Evolutionary conservation across 2,113 vertebrate genomes (phyloP).

Genomic region (Calypte anna): DNA sequence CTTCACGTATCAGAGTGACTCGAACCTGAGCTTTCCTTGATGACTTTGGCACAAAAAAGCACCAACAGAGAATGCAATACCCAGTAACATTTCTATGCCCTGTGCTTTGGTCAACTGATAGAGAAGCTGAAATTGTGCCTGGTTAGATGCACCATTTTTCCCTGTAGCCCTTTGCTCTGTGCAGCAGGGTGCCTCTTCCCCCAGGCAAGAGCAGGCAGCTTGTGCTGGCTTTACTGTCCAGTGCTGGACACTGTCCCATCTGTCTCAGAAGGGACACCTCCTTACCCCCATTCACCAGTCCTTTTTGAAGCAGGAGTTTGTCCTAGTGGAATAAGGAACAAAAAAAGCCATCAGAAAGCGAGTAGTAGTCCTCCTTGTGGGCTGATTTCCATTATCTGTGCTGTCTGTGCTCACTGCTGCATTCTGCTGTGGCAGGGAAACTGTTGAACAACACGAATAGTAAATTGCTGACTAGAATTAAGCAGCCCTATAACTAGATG

Average conservation of each 20-base stretch:
- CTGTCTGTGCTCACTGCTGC: neutral
- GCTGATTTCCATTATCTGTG: neutral
- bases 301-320: neutral
- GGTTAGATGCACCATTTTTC: neutral
- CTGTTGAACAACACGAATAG: neutral
- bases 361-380: neutral
- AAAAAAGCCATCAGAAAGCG: neutral
- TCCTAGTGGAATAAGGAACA: neutral
- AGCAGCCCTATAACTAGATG: neutral
- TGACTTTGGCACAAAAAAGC: neutral
- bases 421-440: neutral
- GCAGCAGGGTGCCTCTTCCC: neutral
- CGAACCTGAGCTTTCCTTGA: neutral
- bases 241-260: neutral
- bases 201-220: accelerated
- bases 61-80: neutral
- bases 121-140: neutral
- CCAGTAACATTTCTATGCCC: neutral
- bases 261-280: neutral
- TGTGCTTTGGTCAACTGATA: neutral
- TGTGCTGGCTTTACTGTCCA: neutral
- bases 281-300: neutral
- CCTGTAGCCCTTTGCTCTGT: neutral
- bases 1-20: neutral
- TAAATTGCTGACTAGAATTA: neutral